Percentiles rank a stretch among this genome's conserved stretches.
These are phyloP conservation scores for Sparus aurata DNA, from an alignment of 2,797 vertebrate species.

Conservation along the genomic window DNA sequence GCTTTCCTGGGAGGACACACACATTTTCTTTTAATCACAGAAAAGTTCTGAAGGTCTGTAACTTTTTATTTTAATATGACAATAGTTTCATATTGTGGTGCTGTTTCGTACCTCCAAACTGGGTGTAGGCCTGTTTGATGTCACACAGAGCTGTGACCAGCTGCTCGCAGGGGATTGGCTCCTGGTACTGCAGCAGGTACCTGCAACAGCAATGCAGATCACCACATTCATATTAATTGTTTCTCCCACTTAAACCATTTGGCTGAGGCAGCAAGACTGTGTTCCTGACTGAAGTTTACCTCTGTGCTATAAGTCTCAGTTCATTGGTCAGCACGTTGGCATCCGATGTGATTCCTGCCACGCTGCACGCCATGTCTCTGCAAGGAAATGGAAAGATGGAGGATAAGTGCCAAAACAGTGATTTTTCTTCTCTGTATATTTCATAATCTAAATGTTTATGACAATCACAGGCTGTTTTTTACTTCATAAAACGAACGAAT, in stretches of 20 bases:
- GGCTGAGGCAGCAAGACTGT: background rate
- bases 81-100: background rate
- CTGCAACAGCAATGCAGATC: slow-evolving; percentile 65
- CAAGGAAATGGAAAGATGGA: slow-evolving; percentile 3
- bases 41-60: too few species aligned
- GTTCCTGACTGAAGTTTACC: slow-evolving; percentile 76
- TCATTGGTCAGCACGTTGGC: slow-evolving; percentile 96
- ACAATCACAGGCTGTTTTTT: background rate
- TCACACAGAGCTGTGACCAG: slow-evolving; percentile 94
- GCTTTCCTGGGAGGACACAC: slow-evolving; percentile 50
- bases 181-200: slow-evolving; percentile 94
- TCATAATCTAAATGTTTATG: background rate
- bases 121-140: slow-evolving; percentile 97
- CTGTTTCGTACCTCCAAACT: slow-evolving; percentile 91
- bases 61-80: background rate
- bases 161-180: slow-evolving; percentile 95
- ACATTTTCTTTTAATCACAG: background rate
- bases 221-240: background rate
- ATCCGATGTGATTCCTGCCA: slow-evolving; percentile 95
- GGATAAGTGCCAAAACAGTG: background rate
- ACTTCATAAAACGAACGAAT: background rate
- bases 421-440: background rate
- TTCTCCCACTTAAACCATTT: too few species aligned
- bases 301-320: slow-evolving; percentile 93
- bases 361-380: slow-evolving; percentile 97